Base-by-base conservation (phyloP, 2,888 invertebrate species). In the Archips crataeganus region DNA sequence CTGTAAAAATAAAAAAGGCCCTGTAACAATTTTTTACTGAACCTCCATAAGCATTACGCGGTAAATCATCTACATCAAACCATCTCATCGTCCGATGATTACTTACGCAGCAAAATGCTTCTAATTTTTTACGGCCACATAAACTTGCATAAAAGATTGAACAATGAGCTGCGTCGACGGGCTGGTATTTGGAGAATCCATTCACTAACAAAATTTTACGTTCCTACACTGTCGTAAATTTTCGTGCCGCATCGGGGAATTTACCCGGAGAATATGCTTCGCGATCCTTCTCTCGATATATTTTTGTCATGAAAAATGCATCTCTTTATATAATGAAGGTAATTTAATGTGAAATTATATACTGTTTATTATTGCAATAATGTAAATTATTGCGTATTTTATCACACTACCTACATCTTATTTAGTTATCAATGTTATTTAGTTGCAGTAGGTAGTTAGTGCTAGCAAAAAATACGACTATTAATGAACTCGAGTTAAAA, bases 131-230 rank as follows among this genome's bases (percentile, higher is more conserved):
- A 73, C 63, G 57, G 2, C n/a, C 63, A 63, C 57, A 73, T 73
- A 68, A 73, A 73, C 57, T 57, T 54, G 62, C 62, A 62, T 67
- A 61, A 54, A 62, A 62, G 67, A 62, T 67, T 42, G 51, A 49
- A 67, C 72, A 72, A 67, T 47, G 67, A 72, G 67, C 61, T 60
- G 47, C 47, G 23, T 54, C 34, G 42, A 32, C 34, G 49, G 51
- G 49, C 49, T 47, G 64, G 42, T 74, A 61, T 62, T 42, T 60
- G 64, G 42, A 64, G 60, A 60, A 74, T 74, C 69, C 73, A 74
- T 69, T 74, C 60, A 54, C 49, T 69, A 15, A 69, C 49, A 68
- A 73, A 63, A 59, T 69, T 69, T 74, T 69, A 64, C 64, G 73
- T 69, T 65, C 64, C 51, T 3, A 42, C 36, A 11, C 23, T n/a